Conservation (phyloP, 2,113 vertebrate species). For the Probosciger aterrimus region DNA sequence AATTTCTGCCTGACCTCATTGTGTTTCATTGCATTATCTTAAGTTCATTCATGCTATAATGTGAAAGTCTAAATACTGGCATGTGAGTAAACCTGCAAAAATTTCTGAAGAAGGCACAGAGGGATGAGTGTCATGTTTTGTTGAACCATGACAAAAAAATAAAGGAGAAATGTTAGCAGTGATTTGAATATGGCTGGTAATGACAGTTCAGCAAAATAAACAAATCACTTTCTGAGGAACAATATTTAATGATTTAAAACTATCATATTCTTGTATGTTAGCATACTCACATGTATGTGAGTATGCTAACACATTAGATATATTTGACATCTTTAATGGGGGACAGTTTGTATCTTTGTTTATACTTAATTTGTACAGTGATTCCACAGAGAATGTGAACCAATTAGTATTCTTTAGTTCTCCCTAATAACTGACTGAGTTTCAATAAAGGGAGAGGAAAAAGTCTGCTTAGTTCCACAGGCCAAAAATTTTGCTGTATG, state of each 20-base stretch:
- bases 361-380: background rate
- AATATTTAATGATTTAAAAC: background rate
- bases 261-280: background rate
- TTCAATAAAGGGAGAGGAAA: background rate
- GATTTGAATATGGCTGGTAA: background rate
- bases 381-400: background rate
- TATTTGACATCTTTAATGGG: background rate
- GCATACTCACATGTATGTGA: no score
- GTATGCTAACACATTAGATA: background rate
- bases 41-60: background rate
- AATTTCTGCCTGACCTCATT: background rate
- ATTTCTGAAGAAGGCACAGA: background rate
- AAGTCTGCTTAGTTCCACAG: background rate
- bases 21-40: background rate
- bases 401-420: background rate
- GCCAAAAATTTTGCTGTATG: background rate
- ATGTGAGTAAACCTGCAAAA: background rate
- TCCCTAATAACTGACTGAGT: background rate
- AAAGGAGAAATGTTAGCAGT: background rate
- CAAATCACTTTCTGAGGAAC: background rate
- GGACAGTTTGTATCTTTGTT: background rate
- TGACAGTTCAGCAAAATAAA: background rate
- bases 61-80: background rate
- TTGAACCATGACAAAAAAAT: background rate
- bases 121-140: background rate